A percentile compares a stretch with the other conserved stretches of the same genome.
Evolutionary conservation across 2,888 invertebrate genomes (phyloP).

Genomic region (Pterostichus niger): DNA sequence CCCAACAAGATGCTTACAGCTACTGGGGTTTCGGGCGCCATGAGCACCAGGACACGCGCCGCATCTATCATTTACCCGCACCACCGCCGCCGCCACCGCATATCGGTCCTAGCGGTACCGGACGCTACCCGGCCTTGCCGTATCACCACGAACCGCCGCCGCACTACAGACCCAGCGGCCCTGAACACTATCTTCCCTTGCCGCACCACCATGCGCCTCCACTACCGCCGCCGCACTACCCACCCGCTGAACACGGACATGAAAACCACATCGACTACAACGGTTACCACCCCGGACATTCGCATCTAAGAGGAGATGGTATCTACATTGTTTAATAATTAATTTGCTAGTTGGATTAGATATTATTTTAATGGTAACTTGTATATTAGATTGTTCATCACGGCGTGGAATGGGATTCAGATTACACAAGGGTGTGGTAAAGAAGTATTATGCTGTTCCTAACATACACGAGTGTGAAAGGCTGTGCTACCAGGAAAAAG

Average conservation of each 20-base stretch:
- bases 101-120: constrained; percentile 5
- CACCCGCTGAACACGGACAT: constrained; percentile 14
- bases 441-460: constrained; percentile 82
- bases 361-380: background rate
- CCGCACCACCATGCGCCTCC: background rate
- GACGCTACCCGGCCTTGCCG: background rate
- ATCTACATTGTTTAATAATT: constrained; percentile 39
- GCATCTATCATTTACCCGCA: constrained; percentile 22
- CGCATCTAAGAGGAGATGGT: constrained; percentile 75
- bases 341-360: constrained; percentile 19
- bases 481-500: constrained; percentile 85
- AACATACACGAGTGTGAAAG: constrained; percentile 88
- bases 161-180: background rate
- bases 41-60: constrained; percentile 11
- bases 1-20: constrained; percentile 70
- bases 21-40: constrained; percentile 72
- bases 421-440: constrained; percentile 83
- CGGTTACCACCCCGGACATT: constrained; percentile 73
- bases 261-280: constrained; percentile 61
- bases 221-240: background rate
- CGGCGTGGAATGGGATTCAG: constrained; percentile 88
- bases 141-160: background rate
- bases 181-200: background rate
- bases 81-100: constrained; percentile 33
- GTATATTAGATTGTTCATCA: constrained; percentile 85